These are phyloP conservation scores for Cephalophus harveyi DNA, from an alignment of 2,113 vertebrate species.

Conservation along the genomic window DNA sequence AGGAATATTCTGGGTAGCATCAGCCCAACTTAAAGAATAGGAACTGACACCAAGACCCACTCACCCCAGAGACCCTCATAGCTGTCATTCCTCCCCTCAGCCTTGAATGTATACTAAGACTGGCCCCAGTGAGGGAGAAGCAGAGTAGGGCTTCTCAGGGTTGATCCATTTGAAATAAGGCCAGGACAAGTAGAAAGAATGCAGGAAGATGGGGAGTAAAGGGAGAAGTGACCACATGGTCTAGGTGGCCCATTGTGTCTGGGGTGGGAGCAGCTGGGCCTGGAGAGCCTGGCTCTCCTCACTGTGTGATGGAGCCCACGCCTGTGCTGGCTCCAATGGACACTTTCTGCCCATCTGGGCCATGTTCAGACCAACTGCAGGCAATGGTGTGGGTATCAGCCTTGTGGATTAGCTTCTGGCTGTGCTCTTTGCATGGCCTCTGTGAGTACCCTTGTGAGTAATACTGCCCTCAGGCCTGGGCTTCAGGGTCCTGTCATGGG, in stretches of 20 bases:
- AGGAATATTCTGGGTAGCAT: neutral
- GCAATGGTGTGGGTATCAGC: rapidly evolving
- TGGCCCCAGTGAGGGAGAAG: rapidly evolving
- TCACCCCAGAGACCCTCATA: neutral
- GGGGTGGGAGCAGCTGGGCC: too few relatives aligned
- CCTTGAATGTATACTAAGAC: neutral
- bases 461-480: rapidly evolving
- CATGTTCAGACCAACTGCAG: rapidly evolving
- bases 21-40: neutral
- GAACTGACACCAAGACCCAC: rapidly evolving
- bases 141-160: neutral
- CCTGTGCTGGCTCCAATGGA: neutral
- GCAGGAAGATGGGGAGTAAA: rapidly evolving
- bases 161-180: neutral
- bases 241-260: rapidly evolving
- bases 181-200: neutral
- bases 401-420: neutral
- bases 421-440: too few relatives aligned
- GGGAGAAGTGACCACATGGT: rapidly evolving
- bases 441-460: neutral
- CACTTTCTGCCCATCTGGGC: neutral
- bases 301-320: too few relatives aligned
- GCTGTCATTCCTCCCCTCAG: neutral
- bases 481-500: neutral
- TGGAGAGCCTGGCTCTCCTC: neutral